Evolutionary conservation across 2,797 vertebrate genomes (phyloP), one percentile per base, ranked within the genome.

Genomic region (Macropodus opercularis): DNA sequence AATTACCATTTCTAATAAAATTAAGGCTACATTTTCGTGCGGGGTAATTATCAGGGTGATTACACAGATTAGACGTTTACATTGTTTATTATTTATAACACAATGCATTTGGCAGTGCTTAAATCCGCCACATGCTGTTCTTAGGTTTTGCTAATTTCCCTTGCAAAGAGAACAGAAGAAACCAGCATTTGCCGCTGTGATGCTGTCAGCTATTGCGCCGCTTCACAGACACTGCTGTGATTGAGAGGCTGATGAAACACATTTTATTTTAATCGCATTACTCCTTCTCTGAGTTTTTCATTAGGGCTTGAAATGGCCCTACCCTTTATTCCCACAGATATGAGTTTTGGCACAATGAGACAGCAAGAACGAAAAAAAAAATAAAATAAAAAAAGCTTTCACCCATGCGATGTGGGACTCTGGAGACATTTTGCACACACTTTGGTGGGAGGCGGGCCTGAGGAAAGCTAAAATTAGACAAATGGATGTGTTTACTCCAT

Each of bases 381-480:
- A 23, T 36, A 7, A 34, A 21, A 6, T 14, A 42, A 43, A 62
- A 39, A 12, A 35, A 3, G 47, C 24, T 51, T 56, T 57, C 13
- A 42, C 38, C 24, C 53, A 56, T 58, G 23, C 34, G 42, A 35
- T 24, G 49, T 29, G n/a, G 26, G 31, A 57, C 32, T 64, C 48
- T 27, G 8, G 40, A 60, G 32, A 41, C 23, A 67, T 38, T 41
- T 23, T 64, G 34, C 23, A 23, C 17, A 18, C 32, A 23, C 24
- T 48, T 49, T 62, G 13, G 3, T 11, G 56, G 24, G 5, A 9
- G 44, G 65, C 21, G 6, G 6, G 41, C 44, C 8, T 55, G 18
- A 21, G 22, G n/a, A 17, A 55, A 18, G 49, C 42, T 68, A 21
- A 53, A 73, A 68, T 56, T n/a, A 55, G 29, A 11, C 31, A 42